phyloP scores from a whole-genome alignment of 2,888 invertebrate genomes.

The Vannuccia rotundouncinata region DNA sequence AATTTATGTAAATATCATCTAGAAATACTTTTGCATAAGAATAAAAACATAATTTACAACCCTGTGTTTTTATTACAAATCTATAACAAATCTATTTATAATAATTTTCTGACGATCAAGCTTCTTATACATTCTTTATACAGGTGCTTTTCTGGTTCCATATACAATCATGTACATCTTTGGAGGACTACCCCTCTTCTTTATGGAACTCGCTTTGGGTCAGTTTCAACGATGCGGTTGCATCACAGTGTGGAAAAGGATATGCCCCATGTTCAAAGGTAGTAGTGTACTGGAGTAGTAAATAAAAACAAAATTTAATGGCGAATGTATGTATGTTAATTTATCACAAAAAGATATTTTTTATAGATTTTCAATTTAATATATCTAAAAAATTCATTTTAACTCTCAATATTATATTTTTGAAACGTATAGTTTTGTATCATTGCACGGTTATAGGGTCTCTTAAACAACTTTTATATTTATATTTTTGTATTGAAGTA shows the following conservation, averaged over 20 bases:
- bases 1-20: too few relatives aligned
- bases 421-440: too few relatives aligned
- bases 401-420: too few relatives aligned
- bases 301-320: constrained; percentile 24
- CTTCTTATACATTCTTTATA: constrained; percentile 43
- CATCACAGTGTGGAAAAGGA: constrained; percentile 81
- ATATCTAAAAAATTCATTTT: too few relatives aligned
- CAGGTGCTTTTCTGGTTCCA: constrained; percentile 67
- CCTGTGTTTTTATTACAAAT: background rate
- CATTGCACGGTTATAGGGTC: too few relatives aligned
- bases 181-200: constrained; percentile 85
- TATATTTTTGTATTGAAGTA: too few relatives aligned
- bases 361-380: too few relatives aligned
- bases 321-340: too few relatives aligned
- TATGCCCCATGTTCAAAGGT: constrained; percentile 86
- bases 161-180: constrained; percentile 76
- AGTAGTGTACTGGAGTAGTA: too few relatives aligned
- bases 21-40: too few relatives aligned
- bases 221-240: constrained; percentile 88
- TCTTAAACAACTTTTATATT: too few relatives aligned
- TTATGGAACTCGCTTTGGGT: constrained; percentile 86
- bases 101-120: background rate
- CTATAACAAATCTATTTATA: background rate
- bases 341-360: too few relatives aligned
- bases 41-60: background rate